Base-by-base conservation (phyloP, 2,113 vertebrate genomes). In the Nipponia nippon region DNA sequence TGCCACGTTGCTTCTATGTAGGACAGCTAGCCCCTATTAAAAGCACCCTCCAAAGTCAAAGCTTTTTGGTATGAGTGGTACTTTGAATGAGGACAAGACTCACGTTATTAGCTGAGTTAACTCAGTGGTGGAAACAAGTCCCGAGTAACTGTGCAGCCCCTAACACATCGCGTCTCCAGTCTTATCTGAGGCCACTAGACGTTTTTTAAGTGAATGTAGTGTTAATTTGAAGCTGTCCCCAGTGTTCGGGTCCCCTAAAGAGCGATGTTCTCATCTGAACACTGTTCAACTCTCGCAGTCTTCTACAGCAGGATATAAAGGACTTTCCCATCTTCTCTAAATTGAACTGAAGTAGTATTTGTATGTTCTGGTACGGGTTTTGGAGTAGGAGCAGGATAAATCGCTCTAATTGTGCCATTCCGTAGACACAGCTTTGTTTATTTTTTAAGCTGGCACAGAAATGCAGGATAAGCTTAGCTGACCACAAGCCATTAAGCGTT, bases 401-500 rank as follows among this genome's bases (percentile, higher is more conserved):
- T 76, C 53, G 50, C 52, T 65, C 72, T 87, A 75, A 84, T 81
- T 63, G 73, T 91, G 87, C 89, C 78, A 38, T 91, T 93, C 73
- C 70, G 81, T 87, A 93, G 87, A 91, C 62, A 79, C 47, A 73
- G 40, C 61, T 58, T 91, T 97, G 93, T 96, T 87, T 96, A 86
- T 94, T 93, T 92, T 83, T 96, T 86, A 92, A 83, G n/a, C 50
- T 85, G 87, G 83, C 91, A 59, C 32, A 86, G 81, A 93, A 89
- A 78, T 50, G 27, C n/a, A 66, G 89, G 94, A 84, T 73, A 42
- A 66, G 32, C 91, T 81, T 58, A 87, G 69, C 80, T 91, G 90
- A 96, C 90, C 96, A 87, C 86, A 95, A 78, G 56, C 70, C 87
- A 92, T 96, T 94, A 79, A 82, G 66, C 26, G 11, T 93, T 94